These are phyloP conservation scores for Melanocharis versteri DNA, from an alignment of 2,113 vertebrate species.

Conservation along the genomic window DNA sequence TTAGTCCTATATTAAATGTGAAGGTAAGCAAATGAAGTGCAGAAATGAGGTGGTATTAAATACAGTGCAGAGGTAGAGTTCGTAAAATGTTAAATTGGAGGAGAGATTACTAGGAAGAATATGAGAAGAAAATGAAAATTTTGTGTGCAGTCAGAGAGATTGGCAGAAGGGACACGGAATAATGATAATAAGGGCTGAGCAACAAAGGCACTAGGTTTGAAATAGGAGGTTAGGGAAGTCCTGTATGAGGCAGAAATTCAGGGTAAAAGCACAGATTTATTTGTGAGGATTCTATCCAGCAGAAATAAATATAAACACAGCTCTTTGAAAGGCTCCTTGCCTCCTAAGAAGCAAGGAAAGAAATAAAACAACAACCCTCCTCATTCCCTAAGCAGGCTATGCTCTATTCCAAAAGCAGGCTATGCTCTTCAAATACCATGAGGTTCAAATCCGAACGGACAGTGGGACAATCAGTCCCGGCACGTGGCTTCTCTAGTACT, in stretches of 20 bases:
- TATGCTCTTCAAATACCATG: background rate
- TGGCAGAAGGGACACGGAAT: background rate
- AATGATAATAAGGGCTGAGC: background rate
- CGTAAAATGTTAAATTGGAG: rapidly evolving
- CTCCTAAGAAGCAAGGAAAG: background rate
- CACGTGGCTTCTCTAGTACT: background rate
- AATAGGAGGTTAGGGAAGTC: background rate
- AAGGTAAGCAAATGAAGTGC: background rate
- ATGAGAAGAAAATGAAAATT: background rate
- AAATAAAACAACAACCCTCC: rapidly evolving
- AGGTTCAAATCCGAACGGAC: background rate
- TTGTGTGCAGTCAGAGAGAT: background rate
- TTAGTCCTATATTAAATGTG: background rate
- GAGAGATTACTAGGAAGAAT: background rate
- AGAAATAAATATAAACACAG: background rate
- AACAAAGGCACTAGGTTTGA: background rate
- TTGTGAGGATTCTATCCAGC: background rate
- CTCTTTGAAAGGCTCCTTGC: background rate
- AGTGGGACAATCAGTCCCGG: background rate
- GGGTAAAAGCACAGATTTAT: background rate
- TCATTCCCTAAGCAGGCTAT: background rate
- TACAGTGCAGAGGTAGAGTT: background rate
- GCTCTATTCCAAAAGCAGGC: background rate
- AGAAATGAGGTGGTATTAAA: background rate
- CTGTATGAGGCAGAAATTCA: background rate